A percentile compares a stretch with the other conserved stretches of the same genome.
Evolutionary conservation across 2,113 vertebrate genomes (phyloP).

Genomic region (Hydrochoerus hydrochaeris): DNA sequence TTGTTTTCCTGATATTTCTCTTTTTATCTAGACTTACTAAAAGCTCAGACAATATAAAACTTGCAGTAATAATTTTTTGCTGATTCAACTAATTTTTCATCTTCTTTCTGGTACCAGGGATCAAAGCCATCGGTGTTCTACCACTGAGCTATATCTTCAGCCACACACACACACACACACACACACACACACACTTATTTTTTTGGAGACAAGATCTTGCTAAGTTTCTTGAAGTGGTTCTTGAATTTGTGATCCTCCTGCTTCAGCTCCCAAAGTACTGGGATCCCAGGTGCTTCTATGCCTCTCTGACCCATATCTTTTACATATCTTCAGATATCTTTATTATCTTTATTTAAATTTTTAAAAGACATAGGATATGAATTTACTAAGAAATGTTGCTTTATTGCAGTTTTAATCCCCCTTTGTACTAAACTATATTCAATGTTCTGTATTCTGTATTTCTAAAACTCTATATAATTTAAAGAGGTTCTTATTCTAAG

Average conservation of each 20-base stretch:
- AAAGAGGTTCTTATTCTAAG: conserved; percentile 27
- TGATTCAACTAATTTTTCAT: background rate
- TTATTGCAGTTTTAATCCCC: background rate
- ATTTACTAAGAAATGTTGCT: background rate
- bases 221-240: background rate
- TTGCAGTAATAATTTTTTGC: background rate
- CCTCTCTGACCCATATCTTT: background rate
- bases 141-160: background rate
- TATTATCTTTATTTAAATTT: conserved; percentile 15
- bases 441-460: background rate
- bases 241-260: background rate
- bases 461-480: conserved; percentile 38
- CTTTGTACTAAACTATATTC: conserved; percentile 42
- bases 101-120: background rate
- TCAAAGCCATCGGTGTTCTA: background rate
- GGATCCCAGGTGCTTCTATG: background rate
- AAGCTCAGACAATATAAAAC: conserved; percentile 1
- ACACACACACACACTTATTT: too few relatives aligned
- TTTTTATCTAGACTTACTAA: conserved; percentile 25
- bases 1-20: background rate
- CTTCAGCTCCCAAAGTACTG: background rate
- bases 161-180: too few relatives aligned
- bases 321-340: background rate
- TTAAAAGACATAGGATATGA: conserved; percentile 4
- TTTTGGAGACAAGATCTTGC: background rate